Evolutionary conservation across 2,888 invertebrate species (phyloP), one percentile per base, ranked within the genome.

Genomic region (Muscina levida): DNA sequence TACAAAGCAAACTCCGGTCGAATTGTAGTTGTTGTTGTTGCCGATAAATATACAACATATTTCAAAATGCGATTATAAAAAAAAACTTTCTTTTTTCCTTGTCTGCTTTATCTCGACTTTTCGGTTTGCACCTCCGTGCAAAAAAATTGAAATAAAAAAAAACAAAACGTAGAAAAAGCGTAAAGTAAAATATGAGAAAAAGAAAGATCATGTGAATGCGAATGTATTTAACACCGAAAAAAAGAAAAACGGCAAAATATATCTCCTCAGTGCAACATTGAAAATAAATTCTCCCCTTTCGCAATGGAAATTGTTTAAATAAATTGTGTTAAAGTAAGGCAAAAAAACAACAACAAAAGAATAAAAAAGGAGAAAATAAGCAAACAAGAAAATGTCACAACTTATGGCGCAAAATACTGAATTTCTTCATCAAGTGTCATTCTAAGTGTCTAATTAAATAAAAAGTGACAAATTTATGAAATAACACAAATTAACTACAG

Each of bases 11-110:
- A n/a, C 17, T 17, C n/a, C 17, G 19, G 17, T 39, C n/a, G 13
- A 13, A 11, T 13, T 5, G 31, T 31, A 31, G 44, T 11, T 51
- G 22, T 15, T 48, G 22, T 19, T 51, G 62, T 39, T 44, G 31
- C 31, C 8, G 31, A 31, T 39, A 42, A 42, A 62, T 19, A 31
- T 31, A 31, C 31, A 31, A 62, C 42, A 42, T 62, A 62, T 62
- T 62, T 62, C 62, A 62, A 62, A 62, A 62, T 62, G 62, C 62
- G 62, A 71, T 57, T 57, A 59, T 66, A 68, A 65, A 72, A 68
- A 46, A 75, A 79, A 77, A 71, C 71, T 77, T 77, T 74, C 71
- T 77, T 81, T 77, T 75, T 79, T 81, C 62, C 39, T 66, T 66
- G 53, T 72, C 48, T 72, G 53, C 42, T 62, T 62, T 62, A 19